Evolutionary conservation across 2,113 vertebrate species (phyloP), one percentile per base, ranked within the genome.

Genomic region (Rattus norvegicus): DNA sequence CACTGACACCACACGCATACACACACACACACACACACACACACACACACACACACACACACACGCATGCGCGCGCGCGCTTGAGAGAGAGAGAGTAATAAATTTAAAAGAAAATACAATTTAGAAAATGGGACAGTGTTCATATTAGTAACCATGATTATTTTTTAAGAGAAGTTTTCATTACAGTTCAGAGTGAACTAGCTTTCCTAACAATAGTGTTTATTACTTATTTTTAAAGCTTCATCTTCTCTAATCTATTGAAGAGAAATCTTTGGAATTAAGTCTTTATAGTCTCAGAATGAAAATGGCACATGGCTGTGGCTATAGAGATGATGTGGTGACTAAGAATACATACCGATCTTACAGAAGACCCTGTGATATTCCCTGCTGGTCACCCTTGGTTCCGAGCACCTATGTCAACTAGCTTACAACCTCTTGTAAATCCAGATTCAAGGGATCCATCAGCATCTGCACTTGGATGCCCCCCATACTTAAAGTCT

Each of bases 61-160:
- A n/a, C n/a, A n/a, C n/a, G n/a, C n/a, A n/a, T n/a, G n/a, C n/a
- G n/a, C n/a, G n/a, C n/a, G n/a, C n/a, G n/a, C n/a, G n/a, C n/a
- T n/a, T n/a, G n/a, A n/a, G 43, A 43, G 43, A 3, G 43, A 43
- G 43, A 43, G 43, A 43, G 43, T 17, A 28, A 65, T 85, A 67
- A 33, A 67, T 20, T 85, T 65, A 28, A 47, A 33, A 33, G 39
- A n/a, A 67, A 91, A 36, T 70, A 22, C 47, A 85, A 97, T 96
- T 92, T 39, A 33, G 30, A 95, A 96, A 98, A 88, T 90, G 87
- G 13, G 54, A 22, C 89, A 76, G 5, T 90, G n/a, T 89, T 33
- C 16, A 67, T 84, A 86, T 49, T 85, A 16, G 59, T 65, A 28
- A 67, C 61, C 43, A 85, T 4, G 39, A 39, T 43, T 81, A 36